Conservation (phyloP, 2,797 vertebrate genomes). For the Rallus crepitans region DNA sequence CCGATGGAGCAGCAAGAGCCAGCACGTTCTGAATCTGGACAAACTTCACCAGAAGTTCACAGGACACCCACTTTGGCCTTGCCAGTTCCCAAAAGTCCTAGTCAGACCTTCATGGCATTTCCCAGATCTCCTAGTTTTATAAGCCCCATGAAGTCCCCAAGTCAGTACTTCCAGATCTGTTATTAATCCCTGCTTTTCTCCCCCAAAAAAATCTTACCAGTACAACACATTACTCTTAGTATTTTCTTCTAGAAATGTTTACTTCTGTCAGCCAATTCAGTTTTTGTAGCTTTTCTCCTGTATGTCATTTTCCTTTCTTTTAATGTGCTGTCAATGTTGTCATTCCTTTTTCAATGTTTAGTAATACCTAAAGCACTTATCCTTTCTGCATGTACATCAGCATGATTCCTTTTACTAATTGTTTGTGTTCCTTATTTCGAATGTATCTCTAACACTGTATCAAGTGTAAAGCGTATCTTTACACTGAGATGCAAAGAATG, state of each 20-base stretch:
- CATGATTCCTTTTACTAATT: conserved; percentile 62
- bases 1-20: conserved; percentile 67
- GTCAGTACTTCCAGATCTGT: conserved; percentile 88
- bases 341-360: conserved; percentile 51
- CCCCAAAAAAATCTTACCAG: conserved; percentile 16
- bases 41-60: conserved; percentile 69
- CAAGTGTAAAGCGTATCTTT: conserved; percentile 63
- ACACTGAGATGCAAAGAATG: conserved; percentile 48
- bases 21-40: conserved; percentile 74
- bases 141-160: conserved; percentile 85
- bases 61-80: conserved; percentile 78
- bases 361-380: conserved; percentile 47
- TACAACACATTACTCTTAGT: conserved; percentile 49
- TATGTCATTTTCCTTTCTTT: conserved; percentile 62
- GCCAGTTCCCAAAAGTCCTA: conserved; percentile 80
- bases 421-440: conserved; percentile 68
- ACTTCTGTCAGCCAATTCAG: conserved; percentile 44
- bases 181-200: conserved; percentile 72
- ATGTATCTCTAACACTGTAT: conserved; percentile 69
- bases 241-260: conserved; percentile 60
- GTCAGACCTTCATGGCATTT: conserved; percentile 77
- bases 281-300: conserved; percentile 68
- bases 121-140: conserved; percentile 85
- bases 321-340: conserved; percentile 58
- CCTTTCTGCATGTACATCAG: conserved; percentile 54